phyloP scores from a whole-genome alignment of 2,888 invertebrate genomes.

The Chloroclysta siterata region DNA sequence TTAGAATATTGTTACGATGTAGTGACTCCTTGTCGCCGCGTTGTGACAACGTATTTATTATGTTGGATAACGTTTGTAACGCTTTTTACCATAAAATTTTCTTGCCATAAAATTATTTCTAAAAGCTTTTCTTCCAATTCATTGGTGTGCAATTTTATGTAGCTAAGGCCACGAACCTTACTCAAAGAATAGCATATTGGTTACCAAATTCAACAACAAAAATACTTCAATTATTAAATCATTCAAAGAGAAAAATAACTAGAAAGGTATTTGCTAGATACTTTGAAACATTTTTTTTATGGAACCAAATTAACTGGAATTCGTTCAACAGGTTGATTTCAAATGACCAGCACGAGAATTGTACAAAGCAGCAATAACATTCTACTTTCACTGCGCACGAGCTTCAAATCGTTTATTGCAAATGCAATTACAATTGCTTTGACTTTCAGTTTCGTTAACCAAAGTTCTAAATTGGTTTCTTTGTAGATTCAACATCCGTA shows the following conservation, averaged over 20 bases:
- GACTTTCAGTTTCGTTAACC: constrained; percentile 68
- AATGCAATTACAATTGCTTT: constrained; percentile 51
- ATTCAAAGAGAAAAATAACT: no score
- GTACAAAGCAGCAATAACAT: constrained; percentile 20
- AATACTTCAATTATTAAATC: no score
- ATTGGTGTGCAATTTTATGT: no score
- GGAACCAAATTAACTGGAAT: constrained; percentile 7
- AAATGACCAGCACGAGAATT: constrained; percentile 25
- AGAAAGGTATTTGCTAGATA: no score
- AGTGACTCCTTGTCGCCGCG: constrained; percentile 30
- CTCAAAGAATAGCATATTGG: no score
- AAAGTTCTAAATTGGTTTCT: constrained; percentile 50
- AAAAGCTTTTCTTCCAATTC: neutral
- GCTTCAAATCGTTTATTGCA: constrained; percentile 37
- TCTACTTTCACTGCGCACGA: constrained; percentile 64
- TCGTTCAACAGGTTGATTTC: constrained; percentile 24
- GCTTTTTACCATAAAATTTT: neutral
- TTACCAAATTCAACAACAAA: no score
- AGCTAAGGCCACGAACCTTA: no score
- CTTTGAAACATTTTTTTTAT: neutral
- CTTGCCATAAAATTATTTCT: neutral
- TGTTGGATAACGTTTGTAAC: constrained; percentile 9
- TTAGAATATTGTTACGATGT: constrained; percentile 28
- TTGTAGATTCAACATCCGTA: constrained; percentile 25
- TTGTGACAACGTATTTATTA: constrained; percentile 33